Conservation (phyloP, 2,888 invertebrate genomes). For the Cremastobaeus sp. region DNA sequence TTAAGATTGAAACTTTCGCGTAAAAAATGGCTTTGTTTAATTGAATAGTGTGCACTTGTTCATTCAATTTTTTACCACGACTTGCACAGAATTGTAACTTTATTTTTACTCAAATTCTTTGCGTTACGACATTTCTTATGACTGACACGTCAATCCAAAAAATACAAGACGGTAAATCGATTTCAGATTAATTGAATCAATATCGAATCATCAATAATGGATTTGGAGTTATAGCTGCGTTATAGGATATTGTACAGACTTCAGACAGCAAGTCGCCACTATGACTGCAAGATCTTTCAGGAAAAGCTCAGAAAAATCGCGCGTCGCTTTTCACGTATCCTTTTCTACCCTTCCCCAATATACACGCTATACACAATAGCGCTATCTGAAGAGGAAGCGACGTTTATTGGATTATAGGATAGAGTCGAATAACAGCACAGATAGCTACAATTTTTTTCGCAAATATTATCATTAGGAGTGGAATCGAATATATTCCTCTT, state of each 20-base stretch:
- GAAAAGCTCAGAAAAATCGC: slow-evolving; percentile 25
- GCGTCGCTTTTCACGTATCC: slow-evolving; percentile 6
- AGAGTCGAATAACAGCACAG: slow-evolving; percentile 17
- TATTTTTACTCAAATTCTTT: too few species aligned
- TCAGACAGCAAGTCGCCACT: slow-evolving; percentile 62
- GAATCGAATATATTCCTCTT: too few species aligned
- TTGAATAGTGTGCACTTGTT: too few species aligned
- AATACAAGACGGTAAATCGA: slow-evolving; percentile 13
- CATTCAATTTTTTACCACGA: too few species aligned
- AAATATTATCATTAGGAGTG: too few species aligned
- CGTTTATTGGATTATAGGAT: slow-evolving; percentile 42
- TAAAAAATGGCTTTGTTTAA: too few species aligned
- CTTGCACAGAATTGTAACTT: too few species aligned
- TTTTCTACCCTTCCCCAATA: slow-evolving; percentile 3
- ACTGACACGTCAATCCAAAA: not conserved
- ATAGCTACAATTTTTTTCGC: slow-evolving; percentile 17
- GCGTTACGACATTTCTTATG: too few species aligned
- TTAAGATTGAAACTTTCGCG: too few species aligned
- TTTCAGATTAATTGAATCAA: slow-evolving; percentile 30
- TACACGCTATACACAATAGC: slow-evolving; percentile 29
- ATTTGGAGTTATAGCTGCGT: slow-evolving; percentile 22
- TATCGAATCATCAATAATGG: slow-evolving; percentile 32
- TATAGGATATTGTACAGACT: slow-evolving; percentile 17
- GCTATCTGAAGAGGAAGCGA: slow-evolving; percentile 35
- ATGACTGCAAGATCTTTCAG: slow-evolving; percentile 29